These are phyloP conservation scores for Euglossa dilemma DNA, from an alignment of 1,140 invertebrate genomes.

Conservation along the genomic window DNA sequence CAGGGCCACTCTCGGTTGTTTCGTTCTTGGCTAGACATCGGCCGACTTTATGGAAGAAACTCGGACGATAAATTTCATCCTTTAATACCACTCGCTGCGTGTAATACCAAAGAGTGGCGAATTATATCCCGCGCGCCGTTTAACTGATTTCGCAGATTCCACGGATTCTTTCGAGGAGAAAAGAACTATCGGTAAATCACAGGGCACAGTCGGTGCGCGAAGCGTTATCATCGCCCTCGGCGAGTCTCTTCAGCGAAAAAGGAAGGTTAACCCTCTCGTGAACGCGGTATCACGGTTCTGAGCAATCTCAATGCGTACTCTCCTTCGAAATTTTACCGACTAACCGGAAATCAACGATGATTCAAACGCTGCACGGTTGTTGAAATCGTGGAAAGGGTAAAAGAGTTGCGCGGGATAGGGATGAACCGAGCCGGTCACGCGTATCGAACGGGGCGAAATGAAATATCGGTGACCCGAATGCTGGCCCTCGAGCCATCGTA, in stretches of 20 bases:
- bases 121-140: slow-evolving; percentile 43
- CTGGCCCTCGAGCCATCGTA: slow-evolving; percentile 13
- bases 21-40: slow-evolving; percentile 55
- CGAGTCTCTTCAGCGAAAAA: too few relatives aligned
- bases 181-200: background rate
- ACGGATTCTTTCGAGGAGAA: background rate
- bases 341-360: too few relatives aligned
- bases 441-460: background rate
- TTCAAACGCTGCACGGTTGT: too few relatives aligned
- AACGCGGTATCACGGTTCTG: too few relatives aligned
- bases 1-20: slow-evolving; percentile 50
- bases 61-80: slow-evolving; percentile 66
- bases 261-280: too few relatives aligned
- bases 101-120: slow-evolving; percentile 57
- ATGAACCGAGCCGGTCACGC: background rate
- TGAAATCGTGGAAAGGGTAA: too few relatives aligned
- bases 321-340: too few relatives aligned
- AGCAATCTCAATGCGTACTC: too few relatives aligned
- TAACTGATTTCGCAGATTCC: slow-evolving; percentile 33
- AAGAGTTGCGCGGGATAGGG: background rate
- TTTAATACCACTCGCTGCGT: slow-evolving; percentile 53
- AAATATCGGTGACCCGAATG: slow-evolving; percentile 37
- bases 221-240: background rate
- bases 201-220: background rate
- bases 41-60: slow-evolving; percentile 58